Evolutionary conservation across 2,113 vertebrate species (phyloP).

Genomic region (Oreochromis aureus): DNA sequence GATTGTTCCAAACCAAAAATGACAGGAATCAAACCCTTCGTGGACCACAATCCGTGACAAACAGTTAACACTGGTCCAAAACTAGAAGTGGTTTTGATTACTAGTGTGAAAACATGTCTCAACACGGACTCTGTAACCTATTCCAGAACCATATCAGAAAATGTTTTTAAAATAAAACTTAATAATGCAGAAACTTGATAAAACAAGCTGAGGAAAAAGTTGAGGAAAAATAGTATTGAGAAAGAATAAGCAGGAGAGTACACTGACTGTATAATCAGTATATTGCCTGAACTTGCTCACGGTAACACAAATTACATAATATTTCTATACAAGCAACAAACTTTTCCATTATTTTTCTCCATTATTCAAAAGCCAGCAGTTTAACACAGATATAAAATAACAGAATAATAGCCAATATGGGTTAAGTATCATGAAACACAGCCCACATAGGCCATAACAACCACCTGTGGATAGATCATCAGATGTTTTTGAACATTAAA

Average conservation of each 20-base stretch:
- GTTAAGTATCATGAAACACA: not conserved
- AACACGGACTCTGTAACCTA: accelerated
- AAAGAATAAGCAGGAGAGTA: accelerated
- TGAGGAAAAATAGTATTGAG: not conserved
- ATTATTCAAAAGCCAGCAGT: not conserved
- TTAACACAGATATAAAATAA: not conserved
- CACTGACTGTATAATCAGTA: not conserved
- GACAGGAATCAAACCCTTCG: accelerated
- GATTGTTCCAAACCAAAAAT: too few relatives aligned
- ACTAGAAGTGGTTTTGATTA: not conserved
- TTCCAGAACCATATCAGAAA: not conserved
- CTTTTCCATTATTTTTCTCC: not conserved
- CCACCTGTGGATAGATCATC: not conserved
- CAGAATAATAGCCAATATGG: not conserved
- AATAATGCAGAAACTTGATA: not conserved
- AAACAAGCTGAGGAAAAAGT: not conserved
- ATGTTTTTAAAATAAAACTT: not conserved
- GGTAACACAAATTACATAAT: not conserved
- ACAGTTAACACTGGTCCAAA: not conserved
- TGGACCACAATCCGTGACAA: not conserved
- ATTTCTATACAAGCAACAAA: not conserved
- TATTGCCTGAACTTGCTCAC: not conserved
- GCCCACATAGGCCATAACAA: not conserved
- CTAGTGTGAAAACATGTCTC: not conserved
- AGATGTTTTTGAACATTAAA: not conserved